Conservation (phyloP, 1,140 invertebrate genomes). For the Eueides isabella region DNA sequence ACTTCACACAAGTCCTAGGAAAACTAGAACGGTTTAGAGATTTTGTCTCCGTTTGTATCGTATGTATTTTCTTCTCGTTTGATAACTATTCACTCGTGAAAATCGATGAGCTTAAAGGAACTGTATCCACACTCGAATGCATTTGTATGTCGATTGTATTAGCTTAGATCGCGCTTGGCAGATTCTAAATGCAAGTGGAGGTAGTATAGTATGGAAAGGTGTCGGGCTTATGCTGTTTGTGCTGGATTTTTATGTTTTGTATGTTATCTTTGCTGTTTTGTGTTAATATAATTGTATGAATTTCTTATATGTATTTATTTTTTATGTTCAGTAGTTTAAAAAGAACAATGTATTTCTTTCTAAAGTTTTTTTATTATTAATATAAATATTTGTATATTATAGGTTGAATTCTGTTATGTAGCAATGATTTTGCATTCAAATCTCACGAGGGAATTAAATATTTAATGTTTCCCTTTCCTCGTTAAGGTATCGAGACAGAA, state of each 20-base stretch:
- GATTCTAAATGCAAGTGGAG: slow-evolving; percentile 1
- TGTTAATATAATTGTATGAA: no score
- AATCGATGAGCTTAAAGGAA: slow-evolving; percentile 20
- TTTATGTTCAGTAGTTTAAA: no score
- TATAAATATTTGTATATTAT: no score
- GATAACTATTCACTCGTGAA: slow-evolving; percentile 31
- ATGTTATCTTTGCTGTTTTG: background rate
- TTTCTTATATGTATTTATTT: no score
- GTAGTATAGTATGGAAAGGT: background rate
- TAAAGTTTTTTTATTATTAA: no score
- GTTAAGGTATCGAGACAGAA: no score
- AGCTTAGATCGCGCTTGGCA: background rate
- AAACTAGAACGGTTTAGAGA: slow-evolving; percentile 10
- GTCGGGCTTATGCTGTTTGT: background rate
- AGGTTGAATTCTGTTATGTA: no score
- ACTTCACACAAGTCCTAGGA: slow-evolving; percentile 3
- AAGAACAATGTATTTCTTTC: no score
- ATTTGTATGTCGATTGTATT: slow-evolving; percentile 14
- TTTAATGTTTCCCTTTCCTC: no score
- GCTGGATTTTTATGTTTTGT: background rate
- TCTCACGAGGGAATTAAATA: no score
- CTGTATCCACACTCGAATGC: slow-evolving; percentile 15
- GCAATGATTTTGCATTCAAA: no score
- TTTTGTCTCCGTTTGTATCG: slow-evolving; percentile 1
- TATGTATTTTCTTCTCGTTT: slow-evolving; percentile 27